Evolutionary conservation across 1,140 invertebrate genomes (phyloP).

Genomic region (Caenorhabditis latens): DNA sequence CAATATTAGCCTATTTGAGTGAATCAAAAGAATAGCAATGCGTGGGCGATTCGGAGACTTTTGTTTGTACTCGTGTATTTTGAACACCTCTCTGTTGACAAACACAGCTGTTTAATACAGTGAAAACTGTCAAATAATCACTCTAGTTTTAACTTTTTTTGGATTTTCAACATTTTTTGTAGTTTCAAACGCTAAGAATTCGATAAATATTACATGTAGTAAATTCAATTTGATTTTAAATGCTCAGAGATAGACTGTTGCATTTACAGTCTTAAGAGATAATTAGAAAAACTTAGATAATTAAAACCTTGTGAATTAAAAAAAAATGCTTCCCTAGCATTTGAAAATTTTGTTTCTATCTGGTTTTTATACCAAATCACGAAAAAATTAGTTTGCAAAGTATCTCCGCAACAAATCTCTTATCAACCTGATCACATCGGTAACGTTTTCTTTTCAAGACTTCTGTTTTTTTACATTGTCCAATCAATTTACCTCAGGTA

Average conservation of each 20-base stretch:
- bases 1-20: not conserved
- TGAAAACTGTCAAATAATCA: not conserved
- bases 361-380: too few species aligned
- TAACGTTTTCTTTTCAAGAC: not conserved
- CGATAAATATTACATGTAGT: too few species aligned
- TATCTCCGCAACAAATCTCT: too few species aligned
- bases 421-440: not conserved
- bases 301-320: too few species aligned
- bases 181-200: too few species aligned
- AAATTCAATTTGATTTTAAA: too few species aligned
- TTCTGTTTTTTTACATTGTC: not conserved
- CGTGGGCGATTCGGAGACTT: slow-evolving; percentile 7
- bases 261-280: too few species aligned
- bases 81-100: not conserved
- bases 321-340: too few species aligned
- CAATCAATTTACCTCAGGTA: not conserved
- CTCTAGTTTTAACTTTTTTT: not conserved
- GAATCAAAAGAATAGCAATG: not conserved
- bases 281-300: too few species aligned
- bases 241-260: too few species aligned
- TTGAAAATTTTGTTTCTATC: too few species aligned
- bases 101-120: not conserved
- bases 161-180: not conserved
- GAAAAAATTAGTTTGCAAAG: too few species aligned
- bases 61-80: slow-evolving; percentile 37